Base-by-base conservation (phyloP, 2,113 vertebrate genomes). In the Chloebia gouldiae region DNA sequence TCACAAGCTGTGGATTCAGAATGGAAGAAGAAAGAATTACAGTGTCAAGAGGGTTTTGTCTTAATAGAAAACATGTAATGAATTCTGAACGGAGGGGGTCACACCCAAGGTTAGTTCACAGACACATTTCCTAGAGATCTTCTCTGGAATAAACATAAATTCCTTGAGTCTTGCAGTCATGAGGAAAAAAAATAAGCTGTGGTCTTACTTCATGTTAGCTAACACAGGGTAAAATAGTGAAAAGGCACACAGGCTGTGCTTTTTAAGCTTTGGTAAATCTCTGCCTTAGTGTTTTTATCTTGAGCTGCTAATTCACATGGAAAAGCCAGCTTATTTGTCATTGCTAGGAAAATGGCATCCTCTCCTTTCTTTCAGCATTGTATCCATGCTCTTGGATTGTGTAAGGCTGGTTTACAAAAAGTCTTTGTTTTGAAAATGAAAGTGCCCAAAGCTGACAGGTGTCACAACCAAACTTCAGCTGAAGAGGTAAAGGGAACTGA, bases 1-100 rank as follows among this genome's bases (percentile, higher is more conserved):
- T 91, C 87, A 51, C 82, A 90, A 71, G 90, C 90, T 96, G 87
- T 73, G 50, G 75, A 42, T 61, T 72, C 70, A 91, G 70, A 89
- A 47, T 79, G 81, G 50, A 88, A 50, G 37, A 39, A 65, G 89
- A 76, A 61, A 59, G 53, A 93, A 47, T 86, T 88, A 70, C 50
- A 66, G 42, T 61, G 33, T 83, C 21, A 84, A 69, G 84, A 87
- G 45, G 27, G 25, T 82, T 96, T 93, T 94, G 27, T 70, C 49
- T 86, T 90, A 88, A 93, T 2, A 6, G 60, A n/a, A 86, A 94
- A 77, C 49, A n/a, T 63, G 42, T 4, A 49, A 88, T 71, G 59
- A 77, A 56, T 94, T 90, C 79, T 88, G 63, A 91, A 33, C 0
- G 0, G 66, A 92, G 61, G 5, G 5, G 75, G 63, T 90, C 59